A percentile compares a stretch with the other conserved stretches of the same genome.
phyloP scores from a whole-genome alignment of 2,888 invertebrate species.

The Caenorhabditis uteleia region DNA sequence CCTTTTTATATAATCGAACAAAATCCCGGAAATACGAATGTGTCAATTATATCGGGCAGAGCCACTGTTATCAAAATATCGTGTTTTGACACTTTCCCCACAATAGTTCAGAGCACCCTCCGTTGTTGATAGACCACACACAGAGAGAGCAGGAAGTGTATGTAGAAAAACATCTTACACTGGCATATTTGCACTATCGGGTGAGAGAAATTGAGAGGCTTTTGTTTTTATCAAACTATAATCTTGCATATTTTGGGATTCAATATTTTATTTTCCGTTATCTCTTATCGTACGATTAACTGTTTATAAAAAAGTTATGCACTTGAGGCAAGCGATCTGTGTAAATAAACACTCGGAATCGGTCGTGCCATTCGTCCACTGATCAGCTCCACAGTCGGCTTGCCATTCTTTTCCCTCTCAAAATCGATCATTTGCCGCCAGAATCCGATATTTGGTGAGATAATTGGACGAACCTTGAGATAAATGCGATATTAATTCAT shows the following conservation, averaged over 20 bases:
- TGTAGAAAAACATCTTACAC: too few relatives aligned
- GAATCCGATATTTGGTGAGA: conserved; percentile 52
- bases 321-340: neutral
- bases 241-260: neutral
- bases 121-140: conserved; percentile 3
- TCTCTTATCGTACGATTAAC: neutral
- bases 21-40: neutral
- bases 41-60: neutral
- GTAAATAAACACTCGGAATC: conserved; percentile 61
- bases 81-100: conserved; percentile 2
- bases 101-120: too few relatives aligned
- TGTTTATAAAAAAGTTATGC: neutral
- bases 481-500: neutral
- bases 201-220: too few relatives aligned
- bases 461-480: conserved; percentile 46
- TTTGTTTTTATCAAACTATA: too few relatives aligned
- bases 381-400: conserved; percentile 58
- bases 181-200: neutral
- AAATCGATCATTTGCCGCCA: conserved; percentile 55
- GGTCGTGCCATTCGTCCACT: conserved; percentile 60
- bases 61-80: conserved; percentile 6
- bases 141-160: conserved; percentile 1
- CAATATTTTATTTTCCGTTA: neutral
- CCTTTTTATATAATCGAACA: neutral
- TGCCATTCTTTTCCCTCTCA: conserved; percentile 40